A percentile compares a stretch with the other conserved stretches of the same genome.
These are phyloP conservation scores for Anomalospiza imberbis DNA, from an alignment of 2,797 vertebrate species.

Conservation along the genomic window DNA sequence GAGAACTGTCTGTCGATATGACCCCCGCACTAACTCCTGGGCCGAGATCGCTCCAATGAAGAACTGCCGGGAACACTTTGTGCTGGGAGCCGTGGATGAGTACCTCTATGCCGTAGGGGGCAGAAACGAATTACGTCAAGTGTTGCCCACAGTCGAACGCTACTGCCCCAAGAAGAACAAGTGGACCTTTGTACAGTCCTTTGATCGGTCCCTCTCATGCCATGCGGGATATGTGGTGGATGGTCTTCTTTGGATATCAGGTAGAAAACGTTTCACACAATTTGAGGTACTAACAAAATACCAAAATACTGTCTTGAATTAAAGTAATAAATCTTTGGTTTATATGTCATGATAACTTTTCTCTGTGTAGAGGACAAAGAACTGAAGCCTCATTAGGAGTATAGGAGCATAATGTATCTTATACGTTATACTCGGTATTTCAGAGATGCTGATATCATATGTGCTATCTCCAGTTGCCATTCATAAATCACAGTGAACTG, in stretches of 20 bases:
- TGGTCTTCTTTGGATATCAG: slow-evolving; percentile 96
- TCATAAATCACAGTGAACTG: neutral
- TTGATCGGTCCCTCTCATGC: slow-evolving; percentile 94
- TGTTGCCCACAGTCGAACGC: slow-evolving; percentile 91
- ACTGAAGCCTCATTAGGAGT: neutral
- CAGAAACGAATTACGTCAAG: slow-evolving; percentile 92
- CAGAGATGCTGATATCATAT: neutral
- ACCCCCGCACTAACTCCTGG: slow-evolving; percentile 90
- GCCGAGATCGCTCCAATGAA: slow-evolving; percentile 95
- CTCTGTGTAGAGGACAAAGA: neutral
- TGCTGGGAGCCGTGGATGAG: slow-evolving; percentile 88
- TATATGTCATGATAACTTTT: neutral
- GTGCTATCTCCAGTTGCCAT: neutral
- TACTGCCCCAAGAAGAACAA: slow-evolving; percentile 97
- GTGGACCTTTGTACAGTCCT: slow-evolving; percentile 93
- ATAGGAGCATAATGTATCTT: neutral
- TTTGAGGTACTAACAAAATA: slow-evolving; percentile 38
- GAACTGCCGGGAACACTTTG: slow-evolving; percentile 95
- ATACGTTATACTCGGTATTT: neutral
- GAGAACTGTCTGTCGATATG: slow-evolving; percentile 89
- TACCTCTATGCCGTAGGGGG: slow-evolving; percentile 92
- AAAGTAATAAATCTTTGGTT: neutral
- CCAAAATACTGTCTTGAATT: neutral
- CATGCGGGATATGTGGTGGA: slow-evolving; percentile 94
- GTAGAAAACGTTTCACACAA: slow-evolving; percentile 72